Conservation (phyloP, 2,888 invertebrate species). For the Anoncus sp. region DNA sequence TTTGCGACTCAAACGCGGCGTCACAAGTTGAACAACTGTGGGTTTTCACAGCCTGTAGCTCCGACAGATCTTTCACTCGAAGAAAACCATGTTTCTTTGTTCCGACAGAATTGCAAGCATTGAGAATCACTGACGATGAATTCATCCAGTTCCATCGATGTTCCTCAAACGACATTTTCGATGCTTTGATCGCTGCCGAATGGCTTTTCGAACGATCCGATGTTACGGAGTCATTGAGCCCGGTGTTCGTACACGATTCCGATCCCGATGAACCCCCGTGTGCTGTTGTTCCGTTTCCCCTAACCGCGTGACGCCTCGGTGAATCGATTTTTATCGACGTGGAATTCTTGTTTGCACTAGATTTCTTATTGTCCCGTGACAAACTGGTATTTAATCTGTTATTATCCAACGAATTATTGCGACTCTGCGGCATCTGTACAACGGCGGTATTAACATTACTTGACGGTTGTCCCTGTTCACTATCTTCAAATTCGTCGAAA, state of each 20-base stretch:
- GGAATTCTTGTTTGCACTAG: background rate
- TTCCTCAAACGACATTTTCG: conserved; percentile 47
- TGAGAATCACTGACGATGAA: background rate
- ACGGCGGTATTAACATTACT: background rate
- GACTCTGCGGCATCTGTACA: background rate
- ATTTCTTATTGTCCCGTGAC: background rate
- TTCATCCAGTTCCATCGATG: conserved; percentile 16
- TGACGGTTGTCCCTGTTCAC: background rate
- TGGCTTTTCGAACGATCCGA: background rate
- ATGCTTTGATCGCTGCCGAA: background rate
- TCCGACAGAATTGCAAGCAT: background rate
- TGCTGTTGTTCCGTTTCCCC: background rate
- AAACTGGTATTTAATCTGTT: background rate
- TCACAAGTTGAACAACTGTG: conserved; percentile 68
- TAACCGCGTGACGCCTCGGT: background rate
- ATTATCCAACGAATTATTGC: background rate
- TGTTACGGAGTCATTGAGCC: background rate
- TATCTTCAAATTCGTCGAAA: conserved; percentile 27
- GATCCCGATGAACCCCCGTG: background rate
- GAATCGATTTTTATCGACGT: background rate
- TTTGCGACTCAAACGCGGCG: conserved; percentile 63
- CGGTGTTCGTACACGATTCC: background rate
- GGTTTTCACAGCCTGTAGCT: conserved; percentile 56
- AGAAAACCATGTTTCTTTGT: conserved; percentile 60
- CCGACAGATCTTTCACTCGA: conserved; percentile 66